Percentiles rank a stretch among this genome's conserved stretches.
These are phyloP conservation scores for Mastomys natalensis DNA, from an alignment of 2,113 vertebrate species.

Conservation along the genomic window DNA sequence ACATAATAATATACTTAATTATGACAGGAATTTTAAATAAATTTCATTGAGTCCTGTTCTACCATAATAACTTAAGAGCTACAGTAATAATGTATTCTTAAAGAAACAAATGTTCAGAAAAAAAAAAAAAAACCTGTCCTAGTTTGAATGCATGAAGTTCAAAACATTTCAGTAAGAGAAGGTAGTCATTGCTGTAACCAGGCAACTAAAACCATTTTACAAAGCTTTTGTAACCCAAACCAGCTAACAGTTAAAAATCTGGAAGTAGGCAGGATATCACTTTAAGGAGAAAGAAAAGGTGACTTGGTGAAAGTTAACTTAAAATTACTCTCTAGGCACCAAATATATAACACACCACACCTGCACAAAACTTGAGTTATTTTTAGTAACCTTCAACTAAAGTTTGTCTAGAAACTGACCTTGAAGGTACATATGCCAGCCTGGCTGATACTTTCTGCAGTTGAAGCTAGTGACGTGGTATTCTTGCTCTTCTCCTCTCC, in stretches of 20 bases:
- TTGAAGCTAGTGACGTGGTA: fast-evolving
- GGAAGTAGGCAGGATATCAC: background rate
- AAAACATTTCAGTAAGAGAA: conserved; percentile 63
- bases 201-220: conserved; percentile 75
- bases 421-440: background rate
- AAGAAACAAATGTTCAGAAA: conserved; percentile 62
- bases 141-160: conserved; percentile 59
- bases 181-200: conserved; percentile 42
- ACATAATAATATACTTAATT: conserved; percentile 70
- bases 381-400: conserved; percentile 56
- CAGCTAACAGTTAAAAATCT: conserved; percentile 60
- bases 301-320: conserved; percentile 59
- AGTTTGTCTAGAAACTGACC: conserved; percentile 21
- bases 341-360: conserved; percentile 77
- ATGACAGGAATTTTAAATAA: conserved; percentile 53
- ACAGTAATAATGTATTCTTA: conserved; percentile 32
- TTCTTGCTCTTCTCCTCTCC: background rate
- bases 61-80: conserved; percentile 37
- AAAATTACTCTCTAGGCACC: conserved; percentile 53
- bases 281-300: conserved; percentile 58
- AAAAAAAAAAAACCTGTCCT: conserved; percentile 20
- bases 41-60: conserved; percentile 15
- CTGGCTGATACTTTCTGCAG: too few relatives aligned
- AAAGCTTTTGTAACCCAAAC: conserved; percentile 71
- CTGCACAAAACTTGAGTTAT: conserved; percentile 60